Evolutionary conservation across 2,113 vertebrate species (phyloP).

Genomic region (Barnardius zonarius): DNA sequence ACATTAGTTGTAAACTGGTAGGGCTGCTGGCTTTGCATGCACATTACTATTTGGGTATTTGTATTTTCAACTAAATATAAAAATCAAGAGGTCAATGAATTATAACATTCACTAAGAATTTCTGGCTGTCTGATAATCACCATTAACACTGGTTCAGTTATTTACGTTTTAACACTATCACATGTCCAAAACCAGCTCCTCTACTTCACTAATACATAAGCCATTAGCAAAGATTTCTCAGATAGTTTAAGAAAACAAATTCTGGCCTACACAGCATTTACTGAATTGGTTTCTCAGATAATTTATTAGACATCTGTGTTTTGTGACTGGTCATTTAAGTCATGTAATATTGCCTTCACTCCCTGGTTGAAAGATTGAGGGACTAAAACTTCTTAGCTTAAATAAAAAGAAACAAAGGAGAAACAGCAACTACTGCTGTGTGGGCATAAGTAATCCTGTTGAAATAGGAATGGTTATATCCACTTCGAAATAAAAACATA

Average conservation of each 20-base stretch:
- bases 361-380: neutral
- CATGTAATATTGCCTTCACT: neutral
- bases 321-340: conserved; percentile 32
- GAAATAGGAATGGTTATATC: neutral
- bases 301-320: conserved; percentile 26
- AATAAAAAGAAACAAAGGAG: neutral
- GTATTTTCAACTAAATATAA: neutral
- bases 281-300: conserved; percentile 6
- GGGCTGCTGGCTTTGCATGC: neutral
- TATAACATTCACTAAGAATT: neutral
- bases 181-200: neutral
- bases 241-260: conserved; percentile 42
- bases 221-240: neutral
- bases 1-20: neutral
- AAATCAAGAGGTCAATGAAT: neutral
- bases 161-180: neutral
- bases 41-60: neutral
- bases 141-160: neutral
- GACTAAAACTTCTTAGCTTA: conserved; percentile 5
- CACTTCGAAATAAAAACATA: neutral
- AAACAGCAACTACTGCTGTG: neutral
- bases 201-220: neutral
- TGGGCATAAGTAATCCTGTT: neutral
- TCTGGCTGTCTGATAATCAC: neutral
- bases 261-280: neutral